Evolutionary conservation across 2,113 vertebrate species (phyloP).

Genomic region (Odontophorus gujanensis): DNA sequence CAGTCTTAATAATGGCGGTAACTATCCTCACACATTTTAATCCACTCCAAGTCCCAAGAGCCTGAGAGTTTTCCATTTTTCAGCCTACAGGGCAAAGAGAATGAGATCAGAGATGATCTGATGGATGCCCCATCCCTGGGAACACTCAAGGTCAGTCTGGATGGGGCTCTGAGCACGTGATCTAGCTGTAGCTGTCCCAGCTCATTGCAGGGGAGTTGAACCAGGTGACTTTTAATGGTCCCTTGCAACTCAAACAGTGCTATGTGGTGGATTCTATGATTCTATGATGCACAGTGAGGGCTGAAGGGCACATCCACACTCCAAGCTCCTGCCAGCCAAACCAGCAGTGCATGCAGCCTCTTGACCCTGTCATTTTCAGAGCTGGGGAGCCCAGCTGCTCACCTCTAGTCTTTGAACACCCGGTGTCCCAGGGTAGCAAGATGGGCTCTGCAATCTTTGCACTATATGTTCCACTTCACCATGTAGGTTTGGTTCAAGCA

Average conservation of each 20-base stretch:
- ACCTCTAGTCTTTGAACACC: neutral
- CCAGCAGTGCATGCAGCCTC: fast-evolving
- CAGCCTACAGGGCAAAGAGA: neutral
- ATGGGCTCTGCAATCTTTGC: neutral
- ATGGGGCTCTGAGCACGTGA: too few relatives aligned
- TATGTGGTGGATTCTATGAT: too few relatives aligned
- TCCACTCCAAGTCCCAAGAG: neutral
- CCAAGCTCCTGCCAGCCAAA: neutral
- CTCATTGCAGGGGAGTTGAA: too few relatives aligned
- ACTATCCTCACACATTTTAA: neutral
- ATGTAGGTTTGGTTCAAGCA: neutral
- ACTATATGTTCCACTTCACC: neutral
- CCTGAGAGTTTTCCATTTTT: neutral
- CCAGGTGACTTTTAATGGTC: too few relatives aligned
- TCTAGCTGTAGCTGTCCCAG: too few relatives aligned
- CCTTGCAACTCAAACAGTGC: too few relatives aligned
- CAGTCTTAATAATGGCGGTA: neutral
- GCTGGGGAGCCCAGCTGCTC: neutral
- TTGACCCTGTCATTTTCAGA: neutral
- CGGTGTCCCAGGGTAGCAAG: neutral
- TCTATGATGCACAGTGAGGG: neutral
- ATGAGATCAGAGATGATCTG: neutral
- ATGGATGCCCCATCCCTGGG: too few relatives aligned
- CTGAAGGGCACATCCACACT: neutral
- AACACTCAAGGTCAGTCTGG: too few relatives aligned